A percentile compares a stretch with the other conserved stretches of the same genome.
phyloP scores from a whole-genome alignment of 2,888 invertebrate genomes.

The Tetropium fuscum region DNA sequence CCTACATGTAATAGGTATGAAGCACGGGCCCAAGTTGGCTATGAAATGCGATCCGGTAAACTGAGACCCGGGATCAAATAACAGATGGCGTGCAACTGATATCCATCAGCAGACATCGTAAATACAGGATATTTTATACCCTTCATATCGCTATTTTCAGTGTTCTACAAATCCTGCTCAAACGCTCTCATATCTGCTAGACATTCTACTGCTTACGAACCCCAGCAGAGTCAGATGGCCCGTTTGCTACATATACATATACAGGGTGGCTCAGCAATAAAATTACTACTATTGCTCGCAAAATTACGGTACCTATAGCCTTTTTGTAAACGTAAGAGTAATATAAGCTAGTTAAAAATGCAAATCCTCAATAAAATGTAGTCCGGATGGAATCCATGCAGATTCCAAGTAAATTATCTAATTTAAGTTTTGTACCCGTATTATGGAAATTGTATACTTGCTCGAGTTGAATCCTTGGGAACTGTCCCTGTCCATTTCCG shows the following conservation, averaged over 20 bases:
- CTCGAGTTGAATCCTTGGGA: no score
- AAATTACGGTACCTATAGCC: no score
- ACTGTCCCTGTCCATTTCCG: no score
- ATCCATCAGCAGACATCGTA: conserved; percentile 60
- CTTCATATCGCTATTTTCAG: conserved; percentile 51
- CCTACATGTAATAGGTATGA: conserved; percentile 18
- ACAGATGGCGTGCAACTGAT: conserved; percentile 66
- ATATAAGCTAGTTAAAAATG: no score
- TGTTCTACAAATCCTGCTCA: conserved; percentile 38
- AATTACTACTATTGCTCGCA: no score
- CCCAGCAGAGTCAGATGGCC: neutral
- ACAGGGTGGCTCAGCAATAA: conserved; percentile 6
- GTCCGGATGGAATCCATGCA: no score
- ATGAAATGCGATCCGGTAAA: conserved; percentile 57
- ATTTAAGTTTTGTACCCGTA: no score
- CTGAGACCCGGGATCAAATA: conserved; percentile 60
- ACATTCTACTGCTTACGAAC: neutral
- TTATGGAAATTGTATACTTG: no score
- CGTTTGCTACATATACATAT: neutral
- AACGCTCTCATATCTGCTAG: conserved; percentile 28
- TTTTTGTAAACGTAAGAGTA: no score
- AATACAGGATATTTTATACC: conserved; percentile 53
- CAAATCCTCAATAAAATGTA: no score
- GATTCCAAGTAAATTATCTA: no score
- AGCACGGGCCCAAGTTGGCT: conserved; percentile 54